Conservation (phyloP, 2,888 invertebrate species). For the Drosophila prostipennis region DNA sequence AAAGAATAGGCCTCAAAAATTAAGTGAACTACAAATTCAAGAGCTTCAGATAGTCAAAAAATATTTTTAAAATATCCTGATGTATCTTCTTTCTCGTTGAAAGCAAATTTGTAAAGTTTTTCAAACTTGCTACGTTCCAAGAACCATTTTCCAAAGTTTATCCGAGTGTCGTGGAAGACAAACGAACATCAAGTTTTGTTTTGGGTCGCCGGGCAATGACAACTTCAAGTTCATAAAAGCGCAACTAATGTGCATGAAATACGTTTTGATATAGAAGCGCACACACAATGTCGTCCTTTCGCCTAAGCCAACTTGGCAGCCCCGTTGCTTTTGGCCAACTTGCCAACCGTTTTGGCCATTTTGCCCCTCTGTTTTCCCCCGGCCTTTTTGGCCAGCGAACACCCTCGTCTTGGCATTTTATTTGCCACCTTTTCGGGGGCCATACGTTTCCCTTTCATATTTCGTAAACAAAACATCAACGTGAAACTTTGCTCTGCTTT, state of each 20-base stretch:
- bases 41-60: no score
- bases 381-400: neutral
- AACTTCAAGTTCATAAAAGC: slow-evolving; percentile 79
- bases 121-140: neutral
- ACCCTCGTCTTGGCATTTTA: slow-evolving; percentile 60
- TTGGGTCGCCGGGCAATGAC: slow-evolving; percentile 67
- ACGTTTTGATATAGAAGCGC: slow-evolving; percentile 58
- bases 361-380: no score
- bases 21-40: no score
- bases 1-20: no score
- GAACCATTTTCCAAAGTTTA: neutral
- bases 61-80: no score
- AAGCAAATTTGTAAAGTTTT: neutral
- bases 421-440: slow-evolving; percentile 51
- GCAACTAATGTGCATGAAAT: slow-evolving; percentile 80
- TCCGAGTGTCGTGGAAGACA: slow-evolving; percentile 17
- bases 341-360: slow-evolving; percentile 5
- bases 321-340: slow-evolving; percentile 5
- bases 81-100: neutral
- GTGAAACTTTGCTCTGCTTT: slow-evolving; percentile 59
- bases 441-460: slow-evolving; percentile 67
- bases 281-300: slow-evolving; percentile 26
- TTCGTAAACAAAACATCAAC: slow-evolving; percentile 73
- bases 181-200: slow-evolving; percentile 60
- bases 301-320: slow-evolving; percentile 16